These are phyloP conservation scores for Ascidia mentula DNA, from an alignment of 23 tunicate species.

Conservation along the genomic window DNA sequence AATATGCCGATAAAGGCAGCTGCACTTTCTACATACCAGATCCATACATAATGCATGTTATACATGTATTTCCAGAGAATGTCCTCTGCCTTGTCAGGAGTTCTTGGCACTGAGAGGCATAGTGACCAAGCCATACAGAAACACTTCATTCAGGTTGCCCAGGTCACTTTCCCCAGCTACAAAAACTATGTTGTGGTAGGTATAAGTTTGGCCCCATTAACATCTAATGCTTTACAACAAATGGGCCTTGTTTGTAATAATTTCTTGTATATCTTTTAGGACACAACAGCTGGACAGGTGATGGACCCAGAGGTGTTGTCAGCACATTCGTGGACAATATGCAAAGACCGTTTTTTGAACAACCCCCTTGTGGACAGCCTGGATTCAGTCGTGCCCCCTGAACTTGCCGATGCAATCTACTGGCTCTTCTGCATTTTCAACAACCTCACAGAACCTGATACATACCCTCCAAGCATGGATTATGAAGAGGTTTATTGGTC, in stretches of 20 bases:
- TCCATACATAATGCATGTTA: too few relatives aligned
- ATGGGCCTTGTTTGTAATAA: too few relatives aligned
- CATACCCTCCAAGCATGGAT: constrained; percentile 90
- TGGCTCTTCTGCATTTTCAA: constrained; percentile 72
- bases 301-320: constrained; percentile 52
- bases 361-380: constrained; percentile 57
- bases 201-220: not conserved
- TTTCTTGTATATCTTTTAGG: constrained; percentile 18
- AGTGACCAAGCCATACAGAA: constrained; percentile 56
- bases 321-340: constrained; percentile 54
- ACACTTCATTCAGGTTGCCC: constrained; percentile 41
- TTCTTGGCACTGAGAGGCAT: constrained; percentile 60
- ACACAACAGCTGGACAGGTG: constrained; percentile 15
- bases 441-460: constrained; percentile 73
- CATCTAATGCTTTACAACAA: not conserved
- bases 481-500: constrained; percentile 61
- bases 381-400: constrained; percentile 61
- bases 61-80: constrained; percentile 31
- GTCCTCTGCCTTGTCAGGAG: constrained; percentile 24
- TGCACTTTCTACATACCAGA: too few relatives aligned
- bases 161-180: constrained; percentile 60
- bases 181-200: constrained; percentile 62
- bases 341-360: constrained; percentile 54
- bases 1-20: too few relatives aligned
- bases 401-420: constrained; percentile 57